Base-by-base conservation (phyloP, 53 echinoderm and acorn worm genomes). In the Hippasteria phrygiana region DNA sequence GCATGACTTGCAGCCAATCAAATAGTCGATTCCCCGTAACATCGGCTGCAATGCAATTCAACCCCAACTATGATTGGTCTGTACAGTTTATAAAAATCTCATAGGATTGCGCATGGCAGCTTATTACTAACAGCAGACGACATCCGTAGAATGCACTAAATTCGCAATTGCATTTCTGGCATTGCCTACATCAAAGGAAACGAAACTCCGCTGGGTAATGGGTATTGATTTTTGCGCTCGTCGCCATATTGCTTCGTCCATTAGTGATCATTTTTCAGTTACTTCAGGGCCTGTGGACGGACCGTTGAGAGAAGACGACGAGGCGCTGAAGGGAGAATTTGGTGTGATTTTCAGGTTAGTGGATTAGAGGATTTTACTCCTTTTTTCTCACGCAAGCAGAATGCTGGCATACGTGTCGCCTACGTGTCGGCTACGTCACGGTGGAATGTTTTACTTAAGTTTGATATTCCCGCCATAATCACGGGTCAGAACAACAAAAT, bases 171-270 rank as follows among this genome's bases (percentile, higher is more conserved):
- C 64, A 46, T 66, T 82, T 65, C 45, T 43, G 45, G 46, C 80
- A 33, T 38, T 22, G 82, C 43, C 82, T 59, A 17, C 54, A 22
- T 59, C 26, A 59, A 18, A 24, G 51, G 35, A 85, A 18, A 5
- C 33, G 48, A 85, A 7, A n/a, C 28, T 42, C 22, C 40, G 79
- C 55, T 56, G 39, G 62, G 79, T 79, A 79, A 56, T 26, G 56
- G 1, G 8, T 71, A 85, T 85, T 85, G 85, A 85, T 85, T 71
- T 24, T 62, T 31, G 51, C n/a, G 29, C 70, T 48, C 27, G 32
- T 48, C 70, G 54, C 71, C 85, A 50, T 71, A 38, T 75, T 85
- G 69, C 70, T 51, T n/a, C 37, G 20, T 35, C 85, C 53, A 85
- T 71, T 85, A 85, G 29, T 54, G 71, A 50, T 51, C 51, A 33